These are phyloP conservation scores for Gnathonemus echidnorhynchus DNA, from an alignment of 2,113 vertebrate genomes.

Conservation along the genomic window DNA sequence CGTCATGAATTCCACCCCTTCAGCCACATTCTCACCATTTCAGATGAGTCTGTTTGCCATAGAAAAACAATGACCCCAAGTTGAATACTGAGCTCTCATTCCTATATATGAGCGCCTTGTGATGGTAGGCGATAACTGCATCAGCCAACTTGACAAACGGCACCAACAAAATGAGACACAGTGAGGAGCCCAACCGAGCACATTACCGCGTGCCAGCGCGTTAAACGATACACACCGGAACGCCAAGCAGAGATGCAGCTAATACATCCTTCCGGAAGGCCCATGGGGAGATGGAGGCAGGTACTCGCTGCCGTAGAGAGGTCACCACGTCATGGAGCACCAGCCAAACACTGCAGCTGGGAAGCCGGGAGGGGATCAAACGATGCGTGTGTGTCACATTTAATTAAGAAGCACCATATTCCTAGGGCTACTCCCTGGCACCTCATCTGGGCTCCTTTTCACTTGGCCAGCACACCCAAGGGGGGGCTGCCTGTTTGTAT, in stretches of 20 bases:
- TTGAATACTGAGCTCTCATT: not conserved
- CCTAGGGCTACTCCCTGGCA: constrained; percentile 42
- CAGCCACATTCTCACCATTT: not conserved
- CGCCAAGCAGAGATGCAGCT: not conserved
- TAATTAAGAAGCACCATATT: constrained; percentile 60
- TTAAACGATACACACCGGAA: not conserved
- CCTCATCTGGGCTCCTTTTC: constrained; percentile 45
- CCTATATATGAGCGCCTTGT: not conserved
- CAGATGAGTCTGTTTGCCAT: not conserved
- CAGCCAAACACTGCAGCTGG: constrained; percentile 42
- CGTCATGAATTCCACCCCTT: not conserved
- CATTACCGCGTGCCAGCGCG: not conserved
- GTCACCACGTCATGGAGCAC: not conserved
- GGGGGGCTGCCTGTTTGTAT: constrained; percentile 36
- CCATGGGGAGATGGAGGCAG: not conserved
- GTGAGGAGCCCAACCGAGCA: not conserved
- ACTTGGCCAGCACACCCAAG: constrained; percentile 26
- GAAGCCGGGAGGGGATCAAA: constrained; percentile 38
- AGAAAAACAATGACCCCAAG: not conserved
- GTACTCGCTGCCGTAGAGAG: not conserved
- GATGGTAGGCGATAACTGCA: not conserved
- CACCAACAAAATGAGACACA: not conserved
- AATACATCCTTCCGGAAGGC: not conserved
- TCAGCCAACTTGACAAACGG: not conserved
- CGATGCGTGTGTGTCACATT: constrained; percentile 41